Evolutionary conservation across 2,113 vertebrate species (phyloP).

Genomic region (Tautogolabrus adspersus): DNA sequence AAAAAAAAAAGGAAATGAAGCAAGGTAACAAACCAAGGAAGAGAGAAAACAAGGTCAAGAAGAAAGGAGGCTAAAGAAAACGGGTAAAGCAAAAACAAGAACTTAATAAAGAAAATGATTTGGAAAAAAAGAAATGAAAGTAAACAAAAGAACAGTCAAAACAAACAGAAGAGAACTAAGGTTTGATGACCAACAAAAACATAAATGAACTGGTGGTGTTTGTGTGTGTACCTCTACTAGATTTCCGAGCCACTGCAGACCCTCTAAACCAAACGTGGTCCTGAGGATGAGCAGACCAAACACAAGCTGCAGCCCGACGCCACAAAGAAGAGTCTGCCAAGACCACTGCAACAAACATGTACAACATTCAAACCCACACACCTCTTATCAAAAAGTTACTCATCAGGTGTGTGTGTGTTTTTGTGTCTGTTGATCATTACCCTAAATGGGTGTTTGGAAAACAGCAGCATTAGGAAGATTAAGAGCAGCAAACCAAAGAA

Average conservation of each 20-base stretch:
- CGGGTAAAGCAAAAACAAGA: no score
- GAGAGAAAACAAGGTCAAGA: no score
- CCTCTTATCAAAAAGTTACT: not conserved
- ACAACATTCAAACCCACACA: not conserved
- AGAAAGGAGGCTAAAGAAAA: no score
- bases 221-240: conserved; percentile 84
- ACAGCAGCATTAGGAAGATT: conserved; percentile 84
- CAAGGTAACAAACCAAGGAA: not conserved
- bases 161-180: no score
- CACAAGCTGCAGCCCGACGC: conserved; percentile 87
- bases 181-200: not conserved
- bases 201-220: not conserved
- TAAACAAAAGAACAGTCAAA: no score
- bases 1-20: not conserved
- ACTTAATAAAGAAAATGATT: no score
- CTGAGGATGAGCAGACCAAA: conserved; percentile 88
- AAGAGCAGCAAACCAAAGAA: conserved; percentile 87
- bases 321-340: conserved; percentile 87
- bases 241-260: conserved; percentile 85
- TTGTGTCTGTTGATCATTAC: conserved; percentile 70
- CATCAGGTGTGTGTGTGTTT: not conserved
- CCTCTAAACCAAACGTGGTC: conserved; percentile 82
- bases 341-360: conserved; percentile 80
- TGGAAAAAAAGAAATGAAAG: no score
- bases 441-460: conserved; percentile 89